Evolutionary conservation across 2,113 vertebrate genomes (phyloP).

Genomic region (Siniperca chuatsi): DNA sequence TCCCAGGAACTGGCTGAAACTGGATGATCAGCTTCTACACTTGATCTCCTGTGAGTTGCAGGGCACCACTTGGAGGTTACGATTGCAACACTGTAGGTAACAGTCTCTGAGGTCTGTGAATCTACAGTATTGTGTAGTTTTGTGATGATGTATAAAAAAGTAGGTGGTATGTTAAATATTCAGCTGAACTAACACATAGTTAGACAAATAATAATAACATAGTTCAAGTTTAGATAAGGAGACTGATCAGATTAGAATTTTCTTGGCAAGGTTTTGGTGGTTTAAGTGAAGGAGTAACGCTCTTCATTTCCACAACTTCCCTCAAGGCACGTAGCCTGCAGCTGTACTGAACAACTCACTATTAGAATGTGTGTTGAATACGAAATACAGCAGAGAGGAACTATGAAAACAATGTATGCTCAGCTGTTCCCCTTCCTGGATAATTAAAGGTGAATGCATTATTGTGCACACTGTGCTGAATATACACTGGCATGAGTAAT

Average conservation of each 20-base stretch:
- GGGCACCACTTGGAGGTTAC: not conserved
- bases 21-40: not conserved
- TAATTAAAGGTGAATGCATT: not conserved
- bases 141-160: not conserved
- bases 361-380: not conserved
- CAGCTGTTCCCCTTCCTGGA: not conserved
- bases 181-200: not conserved
- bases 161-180: too few relatives aligned
- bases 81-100: conserved; percentile 19
- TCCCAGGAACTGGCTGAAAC: conserved; percentile 8
- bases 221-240: not conserved
- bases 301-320: not conserved
- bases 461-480: not conserved
- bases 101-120: not conserved
- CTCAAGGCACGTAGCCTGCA: not conserved
- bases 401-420: not conserved
- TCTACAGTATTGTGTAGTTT: not conserved
- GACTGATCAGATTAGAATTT: not conserved
- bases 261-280: not conserved
- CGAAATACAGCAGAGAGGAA: not conserved
- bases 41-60: not conserved
- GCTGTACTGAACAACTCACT: not conserved
- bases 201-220: not conserved
- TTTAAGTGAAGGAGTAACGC: not conserved
- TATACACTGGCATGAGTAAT: not conserved